Percentiles rank a stretch among this genome's conserved stretches.
phyloP scores from a whole-genome alignment of 2,888 invertebrate genomes.

The Azorinus chamasolen region DNA sequence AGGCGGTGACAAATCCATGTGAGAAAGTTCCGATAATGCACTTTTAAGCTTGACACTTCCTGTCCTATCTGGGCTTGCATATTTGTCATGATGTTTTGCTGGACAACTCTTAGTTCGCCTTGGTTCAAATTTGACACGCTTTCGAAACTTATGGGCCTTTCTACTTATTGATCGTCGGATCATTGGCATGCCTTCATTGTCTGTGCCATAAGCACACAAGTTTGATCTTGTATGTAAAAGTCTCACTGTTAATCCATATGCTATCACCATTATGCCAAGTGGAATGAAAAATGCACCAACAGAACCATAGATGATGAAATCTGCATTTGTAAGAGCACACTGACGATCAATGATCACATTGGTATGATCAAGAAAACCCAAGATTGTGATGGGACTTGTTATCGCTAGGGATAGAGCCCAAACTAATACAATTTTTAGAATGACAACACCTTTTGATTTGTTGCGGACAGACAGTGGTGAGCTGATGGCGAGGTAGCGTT shows the following conservation, averaged over 20 bases:
- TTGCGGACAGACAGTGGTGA: constrained; percentile 91
- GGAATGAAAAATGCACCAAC: constrained; percentile 99
- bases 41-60: constrained; percentile 13
- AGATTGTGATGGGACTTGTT: constrained; percentile 87
- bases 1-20: constrained; percentile 50
- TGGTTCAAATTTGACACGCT: constrained; percentile 64
- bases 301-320: constrained; percentile 93
- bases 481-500: constrained; percentile 94
- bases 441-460: constrained; percentile 84
- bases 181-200: constrained; percentile 73
- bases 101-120: constrained; percentile 62
- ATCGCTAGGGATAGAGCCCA: constrained; percentile 93
- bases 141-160: constrained; percentile 57
- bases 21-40: constrained; percentile 7
- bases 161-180: constrained; percentile 79
- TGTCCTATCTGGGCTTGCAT: constrained; percentile 1
- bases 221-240: constrained; percentile 92
- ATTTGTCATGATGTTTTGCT: constrained; percentile 21
- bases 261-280: constrained; percentile 96
- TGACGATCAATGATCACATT: constrained; percentile 89
- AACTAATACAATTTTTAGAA: constrained; percentile 95
- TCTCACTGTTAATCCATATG: constrained; percentile 96
- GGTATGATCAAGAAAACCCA: constrained; percentile 88
- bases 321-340: constrained; percentile 86
- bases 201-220: constrained; percentile 65